phyloP scores from a whole-genome alignment of 2,113 vertebrate genomes.

The Coturnix japonica region DNA sequence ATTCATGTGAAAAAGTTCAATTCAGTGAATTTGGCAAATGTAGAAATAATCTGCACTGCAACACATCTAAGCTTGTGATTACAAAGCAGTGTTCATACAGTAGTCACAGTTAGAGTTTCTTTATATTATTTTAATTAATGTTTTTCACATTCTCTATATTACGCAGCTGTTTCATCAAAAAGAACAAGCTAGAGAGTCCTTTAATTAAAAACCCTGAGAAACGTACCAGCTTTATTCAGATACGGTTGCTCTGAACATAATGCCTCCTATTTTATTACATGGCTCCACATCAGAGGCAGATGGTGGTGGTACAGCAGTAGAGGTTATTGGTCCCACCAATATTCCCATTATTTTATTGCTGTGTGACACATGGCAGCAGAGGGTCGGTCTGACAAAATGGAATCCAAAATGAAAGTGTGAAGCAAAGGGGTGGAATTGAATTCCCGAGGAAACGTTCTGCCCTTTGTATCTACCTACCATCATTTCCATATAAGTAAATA shows the following conservation, averaged over 20 bases:
- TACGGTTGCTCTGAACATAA: not conserved
- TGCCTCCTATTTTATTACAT: not conserved
- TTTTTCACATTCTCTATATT: slow-evolving; percentile 1
- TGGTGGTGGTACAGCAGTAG: not conserved
- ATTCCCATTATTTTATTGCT: not conserved
- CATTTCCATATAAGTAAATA: not conserved
- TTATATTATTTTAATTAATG: not conserved
- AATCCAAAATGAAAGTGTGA: not conserved
- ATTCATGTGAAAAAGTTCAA: not conserved
- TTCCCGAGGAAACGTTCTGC: not conserved
- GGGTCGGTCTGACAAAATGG: not conserved
- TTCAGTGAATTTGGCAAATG: not conserved
- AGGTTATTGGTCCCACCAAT: not conserved
- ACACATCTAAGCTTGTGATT: not conserved
- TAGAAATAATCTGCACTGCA: not conserved
- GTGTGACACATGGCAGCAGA: not conserved
- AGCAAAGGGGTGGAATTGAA: not conserved
- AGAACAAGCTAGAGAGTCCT: not conserved
- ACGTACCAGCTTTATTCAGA: not conserved
- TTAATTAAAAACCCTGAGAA: slow-evolving; percentile 39
- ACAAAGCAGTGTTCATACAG: not conserved
- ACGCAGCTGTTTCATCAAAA: not conserved
- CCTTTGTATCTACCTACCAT: not conserved
- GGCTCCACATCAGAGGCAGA: not conserved
- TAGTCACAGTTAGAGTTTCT: not conserved